Evolutionary conservation across 2,888 invertebrate species (phyloP).

Genomic region (Ectropis crepuscularia): DNA sequence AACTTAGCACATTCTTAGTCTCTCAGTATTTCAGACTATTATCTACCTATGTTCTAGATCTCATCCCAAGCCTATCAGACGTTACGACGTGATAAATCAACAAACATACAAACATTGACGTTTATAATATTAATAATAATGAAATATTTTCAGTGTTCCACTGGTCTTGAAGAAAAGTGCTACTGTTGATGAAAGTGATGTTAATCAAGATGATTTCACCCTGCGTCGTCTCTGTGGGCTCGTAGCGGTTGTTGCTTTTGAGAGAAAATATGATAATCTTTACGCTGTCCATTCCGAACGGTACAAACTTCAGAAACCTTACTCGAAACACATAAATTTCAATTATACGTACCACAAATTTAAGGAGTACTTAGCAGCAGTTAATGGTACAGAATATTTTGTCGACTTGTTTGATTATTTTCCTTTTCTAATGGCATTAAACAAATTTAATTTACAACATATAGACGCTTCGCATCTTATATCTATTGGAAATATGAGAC

Average conservation of each 20-base stretch:
- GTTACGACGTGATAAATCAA: too few species aligned
- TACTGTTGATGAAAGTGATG: background rate
- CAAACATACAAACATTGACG: too few species aligned
- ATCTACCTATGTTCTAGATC: too few species aligned
- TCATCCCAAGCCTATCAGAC: too few species aligned
- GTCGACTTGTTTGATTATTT: background rate
- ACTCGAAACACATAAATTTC: too few species aligned
- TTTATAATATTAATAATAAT: background rate
- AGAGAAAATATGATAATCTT: background rate
- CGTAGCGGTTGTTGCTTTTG: background rate
- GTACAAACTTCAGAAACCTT: background rate
- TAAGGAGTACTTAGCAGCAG: background rate
- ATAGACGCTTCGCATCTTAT: background rate
- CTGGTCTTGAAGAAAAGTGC: background rate
- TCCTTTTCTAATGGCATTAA: background rate
- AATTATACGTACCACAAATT: too few species aligned
- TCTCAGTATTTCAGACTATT: too few species aligned
- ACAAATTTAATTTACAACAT: background rate
- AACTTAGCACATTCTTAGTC: too few species aligned
- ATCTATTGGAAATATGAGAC: background rate
- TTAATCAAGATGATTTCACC: background rate
- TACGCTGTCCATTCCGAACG: background rate
- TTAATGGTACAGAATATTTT: background rate
- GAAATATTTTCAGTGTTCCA: background rate
- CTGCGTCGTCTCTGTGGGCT: conserved; percentile 4